These are phyloP conservation scores for Clupea harengus DNA, from an alignment of 2,113 vertebrate genomes.

Conservation along the genomic window DNA sequence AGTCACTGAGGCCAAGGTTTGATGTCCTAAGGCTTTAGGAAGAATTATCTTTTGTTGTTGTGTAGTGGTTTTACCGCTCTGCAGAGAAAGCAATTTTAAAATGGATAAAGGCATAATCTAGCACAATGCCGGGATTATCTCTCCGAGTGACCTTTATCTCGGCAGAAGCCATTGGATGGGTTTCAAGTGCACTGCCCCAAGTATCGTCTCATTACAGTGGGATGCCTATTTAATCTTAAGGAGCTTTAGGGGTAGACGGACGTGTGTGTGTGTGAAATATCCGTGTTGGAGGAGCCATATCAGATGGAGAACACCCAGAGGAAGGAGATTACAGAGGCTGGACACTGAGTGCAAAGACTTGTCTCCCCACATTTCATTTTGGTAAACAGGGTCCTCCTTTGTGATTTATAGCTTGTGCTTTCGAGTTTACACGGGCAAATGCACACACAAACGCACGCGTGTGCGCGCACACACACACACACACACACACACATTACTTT, in stretches of 20 bases:
- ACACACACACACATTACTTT: too few relatives aligned
- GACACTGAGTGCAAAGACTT: not conserved
- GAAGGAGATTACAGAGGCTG: not conserved
- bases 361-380: not conserved
- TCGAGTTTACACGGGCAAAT: not conserved
- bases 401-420: not conserved
- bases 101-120: constrained; percentile 69
- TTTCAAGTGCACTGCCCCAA: constrained; percentile 55
- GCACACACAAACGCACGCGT: not conserved
- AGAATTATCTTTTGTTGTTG: constrained; percentile 67
- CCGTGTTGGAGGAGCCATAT: not conserved
- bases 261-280: not conserved
- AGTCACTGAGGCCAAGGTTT: constrained; percentile 25
- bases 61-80: constrained; percentile 66
- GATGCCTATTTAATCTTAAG: constrained; percentile 55
- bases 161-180: constrained; percentile 57
- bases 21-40: constrained; percentile 41
- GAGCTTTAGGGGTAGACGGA: constrained; percentile 36
- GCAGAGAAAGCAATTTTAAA: constrained; percentile 70
- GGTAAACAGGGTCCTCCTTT: not conserved
- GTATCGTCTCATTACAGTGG: constrained; percentile 58
- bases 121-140: constrained; percentile 69
- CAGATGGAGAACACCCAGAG: not conserved
- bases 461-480: not conserved
- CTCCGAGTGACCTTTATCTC: constrained; percentile 72